phyloP scores from a whole-genome alignment of 2,113 vertebrate species.

The Daphoenositta chrysoptera region DNA sequence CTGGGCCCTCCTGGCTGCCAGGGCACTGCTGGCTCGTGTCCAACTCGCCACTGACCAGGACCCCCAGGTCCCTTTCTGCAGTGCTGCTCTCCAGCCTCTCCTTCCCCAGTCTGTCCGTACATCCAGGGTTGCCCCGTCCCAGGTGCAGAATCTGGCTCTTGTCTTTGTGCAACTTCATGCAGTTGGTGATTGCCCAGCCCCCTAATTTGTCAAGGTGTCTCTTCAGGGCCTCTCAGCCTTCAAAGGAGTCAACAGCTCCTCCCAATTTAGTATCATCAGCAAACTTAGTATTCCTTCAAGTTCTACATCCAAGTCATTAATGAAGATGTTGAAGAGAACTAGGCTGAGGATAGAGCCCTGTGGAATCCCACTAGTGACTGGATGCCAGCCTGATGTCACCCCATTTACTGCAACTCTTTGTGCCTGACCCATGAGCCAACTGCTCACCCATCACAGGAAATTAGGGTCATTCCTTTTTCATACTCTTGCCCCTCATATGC shows the following conservation, averaged over 20 bases:
- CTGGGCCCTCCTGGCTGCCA: no score
- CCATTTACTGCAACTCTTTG: background rate
- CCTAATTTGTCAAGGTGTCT: background rate
- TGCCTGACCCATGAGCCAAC: accelerated
- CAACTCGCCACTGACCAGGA: background rate
- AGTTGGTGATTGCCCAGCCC: background rate
- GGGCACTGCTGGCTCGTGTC: background rate
- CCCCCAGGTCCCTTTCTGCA: background rate
- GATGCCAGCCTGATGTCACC: background rate
- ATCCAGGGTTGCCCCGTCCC: background rate
- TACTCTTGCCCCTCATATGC: background rate
- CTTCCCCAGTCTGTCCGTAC: no score
- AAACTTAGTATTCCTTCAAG: background rate
- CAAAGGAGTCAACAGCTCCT: background rate
- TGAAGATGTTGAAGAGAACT: background rate
- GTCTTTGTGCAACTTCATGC: background rate
- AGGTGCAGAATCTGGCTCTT: background rate
- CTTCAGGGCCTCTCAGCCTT: background rate
- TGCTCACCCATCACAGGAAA: background rate
- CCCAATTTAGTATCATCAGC: background rate
- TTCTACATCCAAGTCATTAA: background rate
- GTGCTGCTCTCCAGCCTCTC: background rate
- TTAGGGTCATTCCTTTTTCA: background rate
- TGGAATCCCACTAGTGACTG: background rate
- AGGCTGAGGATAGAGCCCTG: background rate